phyloP scores from a whole-genome alignment of 1,140 invertebrate species.

The Ladona fulva region DNA sequence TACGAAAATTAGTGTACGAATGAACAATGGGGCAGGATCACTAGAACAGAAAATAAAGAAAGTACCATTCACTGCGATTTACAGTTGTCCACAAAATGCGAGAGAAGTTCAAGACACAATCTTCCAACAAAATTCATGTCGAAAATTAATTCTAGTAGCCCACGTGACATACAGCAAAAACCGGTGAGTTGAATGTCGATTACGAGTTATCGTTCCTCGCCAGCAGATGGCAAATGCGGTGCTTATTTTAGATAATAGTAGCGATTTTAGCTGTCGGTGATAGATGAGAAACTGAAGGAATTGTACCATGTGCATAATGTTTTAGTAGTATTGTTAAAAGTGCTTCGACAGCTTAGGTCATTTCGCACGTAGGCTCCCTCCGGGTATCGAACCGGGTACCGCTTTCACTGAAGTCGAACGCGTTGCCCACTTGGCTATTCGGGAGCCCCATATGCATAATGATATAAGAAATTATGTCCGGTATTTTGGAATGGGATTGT shows the following conservation, averaged over 20 bases:
- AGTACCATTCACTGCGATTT: too few species aligned
- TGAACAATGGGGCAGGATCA: too few species aligned
- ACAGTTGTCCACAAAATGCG: too few species aligned
- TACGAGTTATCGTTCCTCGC: background rate
- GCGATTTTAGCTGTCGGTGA: background rate
- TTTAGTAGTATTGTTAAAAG: background rate
- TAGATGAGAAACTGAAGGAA: background rate
- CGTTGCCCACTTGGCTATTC: too few species aligned
- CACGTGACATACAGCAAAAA: background rate
- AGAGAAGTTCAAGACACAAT: background rate
- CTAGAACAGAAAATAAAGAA: too few species aligned
- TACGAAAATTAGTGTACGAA: too few species aligned
- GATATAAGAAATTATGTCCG: constrained; percentile 12
- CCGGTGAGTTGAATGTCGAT: background rate
- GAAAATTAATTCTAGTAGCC: background rate
- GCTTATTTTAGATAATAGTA: background rate
- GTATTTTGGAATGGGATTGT: constrained; percentile 18
- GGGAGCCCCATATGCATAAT: background rate
- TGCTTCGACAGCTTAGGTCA: too few species aligned
- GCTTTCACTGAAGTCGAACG: too few species aligned
- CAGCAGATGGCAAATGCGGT: background rate
- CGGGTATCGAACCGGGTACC: too few species aligned
- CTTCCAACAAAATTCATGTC: background rate
- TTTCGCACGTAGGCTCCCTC: too few species aligned
- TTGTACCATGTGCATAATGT: background rate